These are phyloP conservation scores for Nannobrachium achirus DNA, from an alignment of 2,113 vertebrate genomes.

Conservation along the genomic window DNA sequence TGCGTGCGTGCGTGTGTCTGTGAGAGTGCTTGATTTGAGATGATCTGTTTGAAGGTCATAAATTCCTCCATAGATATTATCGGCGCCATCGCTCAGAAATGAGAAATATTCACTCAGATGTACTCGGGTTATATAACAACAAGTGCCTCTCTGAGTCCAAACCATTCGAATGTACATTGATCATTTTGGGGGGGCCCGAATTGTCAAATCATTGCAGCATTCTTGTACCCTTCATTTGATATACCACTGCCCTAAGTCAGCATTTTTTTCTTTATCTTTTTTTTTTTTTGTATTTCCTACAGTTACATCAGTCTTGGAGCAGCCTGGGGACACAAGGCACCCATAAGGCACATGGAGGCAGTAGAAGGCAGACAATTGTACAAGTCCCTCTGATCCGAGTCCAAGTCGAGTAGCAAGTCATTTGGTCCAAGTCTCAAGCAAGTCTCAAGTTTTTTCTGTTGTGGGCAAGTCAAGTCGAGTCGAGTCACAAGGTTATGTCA, in stretches of 20 bases:
- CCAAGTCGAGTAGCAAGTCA: too few species aligned
- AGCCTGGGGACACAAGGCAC: background rate
- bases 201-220: too few species aligned
- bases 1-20: background rate
- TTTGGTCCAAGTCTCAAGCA: too few species aligned
- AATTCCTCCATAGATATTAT: constrained; percentile 9
- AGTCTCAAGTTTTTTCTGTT: too few species aligned
- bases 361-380: too few species aligned
- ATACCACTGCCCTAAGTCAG: too few species aligned
- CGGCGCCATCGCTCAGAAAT: constrained; percentile 7
- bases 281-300: constrained; percentile 11
- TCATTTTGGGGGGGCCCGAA: too few species aligned
- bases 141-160: background rate
- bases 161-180: background rate
- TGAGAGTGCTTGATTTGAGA: constrained; percentile 25
- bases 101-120: constrained; percentile 14
- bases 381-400: too few species aligned
- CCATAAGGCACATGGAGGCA: background rate
- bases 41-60: constrained; percentile 38
- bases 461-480: too few species aligned
- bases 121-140: background rate
- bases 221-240: too few species aligned
- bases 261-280: background rate
- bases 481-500: too few species aligned
- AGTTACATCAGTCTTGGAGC: constrained; percentile 12